phyloP scores from a whole-genome alignment of 1,140 invertebrate genomes.

The Cherax quadricarinatus region DNA sequence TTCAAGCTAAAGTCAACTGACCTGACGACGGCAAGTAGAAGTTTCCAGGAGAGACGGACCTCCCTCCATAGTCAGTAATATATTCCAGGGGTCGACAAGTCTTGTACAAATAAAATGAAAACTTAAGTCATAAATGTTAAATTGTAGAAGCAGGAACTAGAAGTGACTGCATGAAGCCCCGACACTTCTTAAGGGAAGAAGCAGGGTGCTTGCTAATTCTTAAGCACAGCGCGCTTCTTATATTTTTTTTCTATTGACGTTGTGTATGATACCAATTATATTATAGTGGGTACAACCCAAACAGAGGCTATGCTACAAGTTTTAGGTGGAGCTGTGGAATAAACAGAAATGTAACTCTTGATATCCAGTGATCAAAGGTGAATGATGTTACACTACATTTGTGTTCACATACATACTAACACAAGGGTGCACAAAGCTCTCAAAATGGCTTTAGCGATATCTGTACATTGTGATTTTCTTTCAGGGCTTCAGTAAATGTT shows the following conservation, averaged over 20 bases:
- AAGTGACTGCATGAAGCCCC: background rate
- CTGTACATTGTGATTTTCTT: background rate
- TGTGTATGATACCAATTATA: background rate
- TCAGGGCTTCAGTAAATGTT: background rate
- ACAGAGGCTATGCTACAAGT: background rate
- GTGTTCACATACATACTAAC: background rate
- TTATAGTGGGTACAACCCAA: background rate
- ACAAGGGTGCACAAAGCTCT: background rate
- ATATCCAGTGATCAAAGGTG: background rate
- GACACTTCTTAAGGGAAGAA: background rate
- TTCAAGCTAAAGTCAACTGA: constrained; percentile 74
- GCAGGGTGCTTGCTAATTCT: background rate
- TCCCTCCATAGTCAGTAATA: constrained; percentile 59
- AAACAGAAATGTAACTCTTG: background rate
- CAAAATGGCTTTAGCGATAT: background rate
- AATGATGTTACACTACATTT: background rate
- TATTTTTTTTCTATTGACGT: background rate
- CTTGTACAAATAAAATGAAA: background rate
- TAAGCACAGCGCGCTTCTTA: background rate
- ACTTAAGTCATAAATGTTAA: background rate
- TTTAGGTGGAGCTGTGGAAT: background rate
- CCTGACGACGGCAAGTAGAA: constrained; percentile 46
- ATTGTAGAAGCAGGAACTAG: background rate
- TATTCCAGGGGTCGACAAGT: background rate
- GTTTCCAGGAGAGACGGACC: constrained; percentile 35